phyloP scores from a whole-genome alignment of 1,140 invertebrate genomes.

The Danaus plexippus region DNA sequence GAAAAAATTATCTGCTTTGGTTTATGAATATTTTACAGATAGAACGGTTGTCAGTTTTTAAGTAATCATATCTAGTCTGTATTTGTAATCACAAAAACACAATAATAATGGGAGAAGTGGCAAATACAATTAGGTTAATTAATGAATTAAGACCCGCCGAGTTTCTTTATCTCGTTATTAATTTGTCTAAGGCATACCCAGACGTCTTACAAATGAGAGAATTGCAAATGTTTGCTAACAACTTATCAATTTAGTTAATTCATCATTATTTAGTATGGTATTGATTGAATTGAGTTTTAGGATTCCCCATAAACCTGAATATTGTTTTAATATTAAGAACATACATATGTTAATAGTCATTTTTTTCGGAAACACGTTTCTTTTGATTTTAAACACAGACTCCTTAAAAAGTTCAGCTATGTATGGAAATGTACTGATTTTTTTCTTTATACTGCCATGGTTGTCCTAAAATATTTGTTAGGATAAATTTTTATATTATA shows the following conservation, averaged over 20 bases:
- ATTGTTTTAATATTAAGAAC: too few species aligned
- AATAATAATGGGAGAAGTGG: slow-evolving; percentile 55
- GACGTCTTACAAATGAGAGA: slow-evolving; percentile 65
- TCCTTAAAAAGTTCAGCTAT: too few species aligned
- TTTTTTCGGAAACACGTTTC: too few species aligned
- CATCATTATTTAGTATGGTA: neutral
- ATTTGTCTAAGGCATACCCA: slow-evolving; percentile 62
- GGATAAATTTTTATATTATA: too few species aligned
- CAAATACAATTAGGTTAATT: slow-evolving; percentile 72
- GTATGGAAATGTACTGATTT: too few species aligned
- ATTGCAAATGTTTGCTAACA: slow-evolving; percentile 28
- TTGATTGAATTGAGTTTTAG: too few species aligned
- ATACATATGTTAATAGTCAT: too few species aligned
- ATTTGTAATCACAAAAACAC: slow-evolving; percentile 44
- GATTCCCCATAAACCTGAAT: too few species aligned
- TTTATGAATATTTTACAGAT: slow-evolving; percentile 2
- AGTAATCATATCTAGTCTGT: slow-evolving; percentile 28
- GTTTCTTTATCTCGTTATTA: slow-evolving; percentile 71
- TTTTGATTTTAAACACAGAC: too few species aligned
- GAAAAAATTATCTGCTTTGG: too few species aligned
- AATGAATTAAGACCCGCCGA: slow-evolving; percentile 68
- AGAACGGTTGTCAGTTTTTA: neutral
- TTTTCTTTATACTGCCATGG: too few species aligned
- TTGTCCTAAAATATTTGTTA: too few species aligned
- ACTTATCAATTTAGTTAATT: slow-evolving; percentile 18